Evolutionary conservation across 2,113 vertebrate genomes (phyloP).

Genomic region (Cochlearius cochlearius): DNA sequence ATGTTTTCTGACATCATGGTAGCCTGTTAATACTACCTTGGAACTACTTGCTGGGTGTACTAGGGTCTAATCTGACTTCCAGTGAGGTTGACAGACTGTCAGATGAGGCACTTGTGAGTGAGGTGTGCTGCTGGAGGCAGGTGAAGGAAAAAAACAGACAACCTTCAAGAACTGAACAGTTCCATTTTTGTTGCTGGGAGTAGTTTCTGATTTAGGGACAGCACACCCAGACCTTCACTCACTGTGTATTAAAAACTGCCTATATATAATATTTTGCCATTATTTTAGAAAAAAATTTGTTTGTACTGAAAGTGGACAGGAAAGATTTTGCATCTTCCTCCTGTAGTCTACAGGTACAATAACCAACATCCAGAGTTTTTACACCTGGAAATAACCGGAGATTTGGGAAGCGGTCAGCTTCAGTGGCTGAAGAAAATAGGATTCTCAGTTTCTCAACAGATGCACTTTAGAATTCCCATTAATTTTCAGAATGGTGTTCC

Average conservation of each 20-base stretch:
- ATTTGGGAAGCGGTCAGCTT: neutral
- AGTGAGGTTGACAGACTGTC: neutral
- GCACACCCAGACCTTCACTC: neutral
- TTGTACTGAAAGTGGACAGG: neutral
- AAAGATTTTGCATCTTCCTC: neutral
- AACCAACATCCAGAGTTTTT: neutral
- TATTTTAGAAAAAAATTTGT: neutral
- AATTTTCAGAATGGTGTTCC: neutral
- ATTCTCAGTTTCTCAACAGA: neutral
- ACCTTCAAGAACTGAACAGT: neutral
- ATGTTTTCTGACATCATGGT: neutral
- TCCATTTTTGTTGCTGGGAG: neutral
- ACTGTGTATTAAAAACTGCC: neutral
- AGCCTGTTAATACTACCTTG: neutral
- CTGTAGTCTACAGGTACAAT: neutral
- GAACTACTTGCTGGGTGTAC: neutral
- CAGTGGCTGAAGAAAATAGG: neutral
- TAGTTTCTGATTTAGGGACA: neutral
- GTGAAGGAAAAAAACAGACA: neutral
- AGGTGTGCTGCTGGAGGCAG: neutral
- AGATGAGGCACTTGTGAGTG: neutral
- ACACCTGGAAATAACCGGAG: neutral
- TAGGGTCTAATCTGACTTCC: neutral
- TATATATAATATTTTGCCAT: neutral
- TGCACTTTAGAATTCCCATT: neutral